Conservation (phyloP, 2,797 vertebrate species). For the Prunella strophiata region DNA sequence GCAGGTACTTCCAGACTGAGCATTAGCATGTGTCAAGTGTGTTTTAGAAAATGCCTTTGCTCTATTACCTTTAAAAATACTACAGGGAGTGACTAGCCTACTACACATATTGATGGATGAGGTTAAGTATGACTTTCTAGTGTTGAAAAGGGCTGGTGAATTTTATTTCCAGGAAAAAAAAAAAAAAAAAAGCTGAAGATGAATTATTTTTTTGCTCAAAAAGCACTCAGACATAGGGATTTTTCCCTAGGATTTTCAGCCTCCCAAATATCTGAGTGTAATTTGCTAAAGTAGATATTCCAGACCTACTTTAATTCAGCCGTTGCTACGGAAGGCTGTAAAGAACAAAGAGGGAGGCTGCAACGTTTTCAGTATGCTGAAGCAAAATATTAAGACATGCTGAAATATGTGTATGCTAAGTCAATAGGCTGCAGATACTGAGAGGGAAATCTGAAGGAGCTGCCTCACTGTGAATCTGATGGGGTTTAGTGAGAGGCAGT, state of each 20-base stretch:
- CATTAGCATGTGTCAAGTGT: not conserved
- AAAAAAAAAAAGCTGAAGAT: not conserved
- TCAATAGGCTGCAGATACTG: not conserved
- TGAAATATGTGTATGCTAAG: not conserved
- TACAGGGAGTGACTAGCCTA: not conserved
- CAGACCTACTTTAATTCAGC: conserved; percentile 56
- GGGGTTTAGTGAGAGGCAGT: not conserved
- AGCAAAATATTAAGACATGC: conserved; percentile 39
- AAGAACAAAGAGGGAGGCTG: not conserved
- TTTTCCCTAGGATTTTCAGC: not conserved
- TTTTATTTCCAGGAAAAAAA: conserved; percentile 30
- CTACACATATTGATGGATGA: conserved; percentile 8
- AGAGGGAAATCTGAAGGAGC: conserved; percentile 9
- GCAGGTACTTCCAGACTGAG: not conserved
- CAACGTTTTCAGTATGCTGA: not conserved
- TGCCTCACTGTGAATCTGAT: not conserved
- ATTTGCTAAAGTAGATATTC: conserved; percentile 63
- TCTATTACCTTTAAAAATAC: not conserved
- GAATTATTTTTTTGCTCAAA: not conserved
- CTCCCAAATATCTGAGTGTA: conserved; percentile 11
- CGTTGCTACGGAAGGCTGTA: not conserved
- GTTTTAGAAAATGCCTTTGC: not conserved
- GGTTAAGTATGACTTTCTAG: not conserved
- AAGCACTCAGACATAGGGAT: not conserved
- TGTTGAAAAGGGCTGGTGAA: conserved; percentile 34